Evolutionary conservation across 2,797 vertebrate species (phyloP).

Genomic region (Smutsia temminckii): DNA sequence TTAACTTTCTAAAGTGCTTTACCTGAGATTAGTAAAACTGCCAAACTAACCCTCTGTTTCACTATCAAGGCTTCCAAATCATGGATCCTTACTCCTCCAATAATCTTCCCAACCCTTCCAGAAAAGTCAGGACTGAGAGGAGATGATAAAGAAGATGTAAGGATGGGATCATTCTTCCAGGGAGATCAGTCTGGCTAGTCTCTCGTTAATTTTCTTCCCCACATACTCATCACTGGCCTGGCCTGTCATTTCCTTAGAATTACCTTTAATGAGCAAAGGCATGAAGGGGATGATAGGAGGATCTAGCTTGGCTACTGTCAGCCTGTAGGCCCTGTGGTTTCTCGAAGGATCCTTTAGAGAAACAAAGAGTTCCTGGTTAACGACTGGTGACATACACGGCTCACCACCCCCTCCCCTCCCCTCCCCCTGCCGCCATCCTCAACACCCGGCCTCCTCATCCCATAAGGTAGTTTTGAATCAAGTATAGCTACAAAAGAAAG

Average conservation of each 20-base stretch:
- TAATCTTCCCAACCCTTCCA: neutral
- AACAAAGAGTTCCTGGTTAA: conserved; percentile 53
- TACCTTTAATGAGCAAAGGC: conserved; percentile 99
- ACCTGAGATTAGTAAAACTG: conserved; percentile 76
- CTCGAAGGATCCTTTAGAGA: conserved; percentile 95
- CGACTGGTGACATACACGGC: neutral
- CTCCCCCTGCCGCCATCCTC: too few relatives aligned
- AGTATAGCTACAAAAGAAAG: neutral
- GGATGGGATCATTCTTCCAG: neutral
- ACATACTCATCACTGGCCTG: neutral
- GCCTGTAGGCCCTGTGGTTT: conserved; percentile 96
- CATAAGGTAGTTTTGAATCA: neutral
- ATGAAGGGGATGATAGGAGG: conserved; percentile 99
- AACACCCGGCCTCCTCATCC: too few relatives aligned
- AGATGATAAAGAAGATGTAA: neutral
- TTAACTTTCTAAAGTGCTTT: conserved; percentile 77
- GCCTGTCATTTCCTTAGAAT: conserved; percentile 59
- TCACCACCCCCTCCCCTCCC: neutral
- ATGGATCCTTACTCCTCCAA: neutral
- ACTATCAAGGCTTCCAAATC: conserved; percentile 24
- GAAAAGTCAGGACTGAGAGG: neutral
- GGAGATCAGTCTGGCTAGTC: neutral
- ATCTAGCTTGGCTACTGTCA: conserved; percentile 95
- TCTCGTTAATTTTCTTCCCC: neutral
- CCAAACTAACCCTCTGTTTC: conserved; percentile 43